Percentiles rank a stretch among this genome's conserved stretches.
Conservation (phyloP, 2,888 invertebrate species). For the Catocala fraxini region DNA sequence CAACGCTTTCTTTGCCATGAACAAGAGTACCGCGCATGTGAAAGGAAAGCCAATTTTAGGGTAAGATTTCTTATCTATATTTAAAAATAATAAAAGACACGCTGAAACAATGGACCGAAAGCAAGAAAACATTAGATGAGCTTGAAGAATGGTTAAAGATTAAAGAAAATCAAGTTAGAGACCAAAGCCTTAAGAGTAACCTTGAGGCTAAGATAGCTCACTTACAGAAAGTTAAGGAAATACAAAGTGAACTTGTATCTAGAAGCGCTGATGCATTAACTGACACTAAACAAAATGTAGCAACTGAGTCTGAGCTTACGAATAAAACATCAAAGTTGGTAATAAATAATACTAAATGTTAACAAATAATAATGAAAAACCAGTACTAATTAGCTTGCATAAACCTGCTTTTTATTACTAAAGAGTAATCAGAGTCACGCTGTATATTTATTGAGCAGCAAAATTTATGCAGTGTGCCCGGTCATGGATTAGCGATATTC, state of each 20-base stretch:
- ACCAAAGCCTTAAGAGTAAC: constrained; percentile 95
- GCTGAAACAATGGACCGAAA: constrained; percentile 93
- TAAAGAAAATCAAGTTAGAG: constrained; percentile 95
- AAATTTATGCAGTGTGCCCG: too few species aligned
- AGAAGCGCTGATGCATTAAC: constrained; percentile 90
- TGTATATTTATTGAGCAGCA: too few species aligned
- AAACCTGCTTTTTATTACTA: too few species aligned
- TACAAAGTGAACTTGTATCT: constrained; percentile 90
- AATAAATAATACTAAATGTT: too few species aligned
- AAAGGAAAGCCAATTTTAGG: constrained; percentile 81
- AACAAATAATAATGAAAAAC: too few species aligned
- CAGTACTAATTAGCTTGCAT: too few species aligned
- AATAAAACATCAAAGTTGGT: constrained; percentile 92
- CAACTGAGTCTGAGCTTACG: constrained; percentile 92
- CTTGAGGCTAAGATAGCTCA: constrained; percentile 94
- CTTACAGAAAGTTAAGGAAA: constrained; percentile 91
- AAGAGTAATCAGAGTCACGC: too few species aligned
- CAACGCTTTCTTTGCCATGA: constrained; percentile 87
- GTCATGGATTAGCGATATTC: too few species aligned
- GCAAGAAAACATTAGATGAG: constrained; percentile 92
- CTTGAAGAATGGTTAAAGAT: constrained; percentile 95
- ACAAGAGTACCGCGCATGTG: constrained; percentile 81
- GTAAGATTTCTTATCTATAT: constrained; percentile 54
- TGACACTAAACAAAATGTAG: constrained; percentile 90
- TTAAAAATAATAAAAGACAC: constrained; percentile 90